These are phyloP conservation scores for Cavia porcellus DNA, from an alignment of 2,113 vertebrate genomes.

Conservation along the genomic window DNA sequence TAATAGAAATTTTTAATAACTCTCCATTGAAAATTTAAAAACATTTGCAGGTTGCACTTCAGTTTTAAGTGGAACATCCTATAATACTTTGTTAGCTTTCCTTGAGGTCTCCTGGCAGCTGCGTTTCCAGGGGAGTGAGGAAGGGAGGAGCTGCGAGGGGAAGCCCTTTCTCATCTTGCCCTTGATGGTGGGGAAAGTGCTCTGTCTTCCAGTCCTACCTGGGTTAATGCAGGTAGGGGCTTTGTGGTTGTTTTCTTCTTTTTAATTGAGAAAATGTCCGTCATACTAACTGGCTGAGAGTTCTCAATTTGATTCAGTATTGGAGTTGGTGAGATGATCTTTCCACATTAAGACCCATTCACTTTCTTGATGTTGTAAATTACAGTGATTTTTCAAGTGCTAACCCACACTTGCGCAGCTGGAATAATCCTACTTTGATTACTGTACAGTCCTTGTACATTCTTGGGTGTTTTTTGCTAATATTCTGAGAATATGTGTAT, in stretches of 20 bases:
- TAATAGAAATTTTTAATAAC: background rate
- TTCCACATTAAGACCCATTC: background rate
- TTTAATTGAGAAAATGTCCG: background rate
- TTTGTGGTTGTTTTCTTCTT: background rate
- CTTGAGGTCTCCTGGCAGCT: background rate
- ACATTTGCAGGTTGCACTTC: background rate
- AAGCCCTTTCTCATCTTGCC: rapidly evolving
- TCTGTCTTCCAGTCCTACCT: background rate
- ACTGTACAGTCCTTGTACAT: background rate
- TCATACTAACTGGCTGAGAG: background rate
- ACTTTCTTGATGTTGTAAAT: background rate
- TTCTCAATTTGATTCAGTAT: background rate
- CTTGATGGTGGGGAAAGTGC: rapidly evolving
- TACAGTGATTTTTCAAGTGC: background rate
- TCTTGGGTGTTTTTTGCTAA: background rate
- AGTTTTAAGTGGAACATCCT: background rate
- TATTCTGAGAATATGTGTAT: background rate
- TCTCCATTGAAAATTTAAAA: background rate
- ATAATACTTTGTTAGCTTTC: background rate
- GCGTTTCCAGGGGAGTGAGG: background rate
- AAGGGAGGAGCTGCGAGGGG: too few species aligned
- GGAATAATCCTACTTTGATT: background rate
- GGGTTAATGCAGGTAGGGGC: background rate
- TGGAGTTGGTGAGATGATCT: background rate
- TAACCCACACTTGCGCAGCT: background rate